phyloP scores from a whole-genome alignment of 2,888 invertebrate species.

The Troides oblongomaculatus region DNA sequence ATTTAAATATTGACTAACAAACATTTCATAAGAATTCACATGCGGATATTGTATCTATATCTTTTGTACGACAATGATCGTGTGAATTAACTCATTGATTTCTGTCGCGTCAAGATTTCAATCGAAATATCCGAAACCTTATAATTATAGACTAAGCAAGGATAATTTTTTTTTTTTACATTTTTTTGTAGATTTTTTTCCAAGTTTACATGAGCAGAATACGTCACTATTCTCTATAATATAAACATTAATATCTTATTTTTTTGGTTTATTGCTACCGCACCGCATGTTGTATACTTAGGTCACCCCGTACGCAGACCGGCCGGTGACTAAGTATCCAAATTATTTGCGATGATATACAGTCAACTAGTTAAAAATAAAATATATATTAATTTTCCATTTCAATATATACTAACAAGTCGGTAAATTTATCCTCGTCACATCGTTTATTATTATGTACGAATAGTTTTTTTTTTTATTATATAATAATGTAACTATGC shows the following conservation, averaged over 20 bases:
- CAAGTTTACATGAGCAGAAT: constrained; percentile 76
- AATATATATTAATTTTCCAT: constrained; percentile 78
- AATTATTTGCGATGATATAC: constrained; percentile 69
- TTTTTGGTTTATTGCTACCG: constrained; percentile 78
- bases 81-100: constrained; percentile 62
- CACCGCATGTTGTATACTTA: constrained; percentile 61
- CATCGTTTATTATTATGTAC: constrained; percentile 75
- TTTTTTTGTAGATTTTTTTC: constrained; percentile 66
- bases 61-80: constrained; percentile 46
- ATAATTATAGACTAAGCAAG: constrained; percentile 75
- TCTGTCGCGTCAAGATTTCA: constrained; percentile 67
- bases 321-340: constrained; percentile 64
- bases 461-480: constrained; percentile 63
- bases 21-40: constrained; percentile 78
- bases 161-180: constrained; percentile 65
- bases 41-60: constrained; percentile 58
- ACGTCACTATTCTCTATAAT: constrained; percentile 75
- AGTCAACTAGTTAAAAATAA: constrained; percentile 79
- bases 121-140: constrained; percentile 73
- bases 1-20: constrained; percentile 77
- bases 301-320: constrained; percentile 47
- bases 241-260: constrained; percentile 73
- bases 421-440: constrained; percentile 68
- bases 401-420: constrained; percentile 68
- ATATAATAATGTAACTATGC: constrained; percentile 74